Evolutionary conservation across 2,888 invertebrate species (phyloP).

Genomic region (Malthinus seriepunctatus): DNA sequence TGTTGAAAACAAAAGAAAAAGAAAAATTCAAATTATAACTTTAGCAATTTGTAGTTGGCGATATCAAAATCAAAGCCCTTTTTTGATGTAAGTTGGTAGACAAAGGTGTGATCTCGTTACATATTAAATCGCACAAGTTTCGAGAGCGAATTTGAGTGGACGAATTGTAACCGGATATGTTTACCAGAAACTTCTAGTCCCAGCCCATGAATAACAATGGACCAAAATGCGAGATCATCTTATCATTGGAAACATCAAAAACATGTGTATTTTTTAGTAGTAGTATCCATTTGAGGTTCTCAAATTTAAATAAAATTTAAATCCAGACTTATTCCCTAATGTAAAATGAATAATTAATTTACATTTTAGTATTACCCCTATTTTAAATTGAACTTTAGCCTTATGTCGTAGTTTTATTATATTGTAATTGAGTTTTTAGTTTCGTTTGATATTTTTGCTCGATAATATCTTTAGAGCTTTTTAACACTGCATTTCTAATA

Average conservation of each 20-base stretch:
- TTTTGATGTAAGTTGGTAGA: no score
- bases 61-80: no score
- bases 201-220: conserved; percentile 46
- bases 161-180: conserved; percentile 41
- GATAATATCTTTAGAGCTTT: no score
- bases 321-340: conserved; percentile 22
- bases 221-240: conserved; percentile 32
- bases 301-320: conserved; percentile 40
- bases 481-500: no score
- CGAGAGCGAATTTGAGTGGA: conserved; percentile 30
- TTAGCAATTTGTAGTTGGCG: no score
- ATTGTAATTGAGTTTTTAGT: background rate
- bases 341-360: conserved; percentile 24
- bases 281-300: conserved; percentile 21
- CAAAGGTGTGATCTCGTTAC: conserved; percentile 25
- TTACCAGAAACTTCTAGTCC: conserved; percentile 42
- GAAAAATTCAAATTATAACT: no score
- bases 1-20: no score
- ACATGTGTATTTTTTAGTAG: conserved; percentile 30
- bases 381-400: conserved; percentile 5
- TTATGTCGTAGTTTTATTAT: conserved; percentile 5
- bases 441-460: conserved; percentile 1
- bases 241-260: conserved; percentile 34
- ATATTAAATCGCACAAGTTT: conserved; percentile 33
- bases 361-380: conserved; percentile 10